Conservation (phyloP, 2,113 vertebrate species). For the Mionectes macconnelli region DNA sequence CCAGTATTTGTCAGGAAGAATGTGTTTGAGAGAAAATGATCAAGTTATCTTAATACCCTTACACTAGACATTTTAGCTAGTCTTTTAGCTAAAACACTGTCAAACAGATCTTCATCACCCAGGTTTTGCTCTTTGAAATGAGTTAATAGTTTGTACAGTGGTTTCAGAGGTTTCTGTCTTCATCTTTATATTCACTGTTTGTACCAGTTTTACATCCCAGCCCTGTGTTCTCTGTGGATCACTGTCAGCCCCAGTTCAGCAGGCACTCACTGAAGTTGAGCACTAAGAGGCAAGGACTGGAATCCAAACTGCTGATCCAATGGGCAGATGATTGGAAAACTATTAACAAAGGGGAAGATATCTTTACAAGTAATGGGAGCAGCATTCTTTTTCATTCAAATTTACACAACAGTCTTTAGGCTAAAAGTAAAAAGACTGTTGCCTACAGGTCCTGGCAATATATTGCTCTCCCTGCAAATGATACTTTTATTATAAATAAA, state of each 20-base stretch:
- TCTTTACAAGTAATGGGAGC: not conserved
- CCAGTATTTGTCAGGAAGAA: not conserved
- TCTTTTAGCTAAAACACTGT: not conserved
- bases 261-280: not conserved
- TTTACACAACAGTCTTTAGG: not conserved
- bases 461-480: not conserved
- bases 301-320: not conserved
- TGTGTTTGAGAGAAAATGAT: not conserved
- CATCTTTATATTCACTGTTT: not conserved
- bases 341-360: fast-evolving
- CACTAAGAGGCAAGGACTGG: not conserved
- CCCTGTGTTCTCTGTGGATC: not conserved
- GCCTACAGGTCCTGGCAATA: not conserved
- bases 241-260: not conserved
- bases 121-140: not conserved
- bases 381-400: not conserved
- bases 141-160: not conserved
- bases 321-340: not conserved
- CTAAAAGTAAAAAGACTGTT: not conserved
- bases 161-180: not conserved
- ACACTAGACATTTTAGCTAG: not conserved
- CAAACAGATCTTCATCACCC: not conserved
- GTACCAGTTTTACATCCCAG: not conserved
- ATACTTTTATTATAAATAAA: not conserved
- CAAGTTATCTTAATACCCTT: not conserved